phyloP scores from a whole-genome alignment of 2,888 invertebrate species.

The Tinea pellionella region DNA sequence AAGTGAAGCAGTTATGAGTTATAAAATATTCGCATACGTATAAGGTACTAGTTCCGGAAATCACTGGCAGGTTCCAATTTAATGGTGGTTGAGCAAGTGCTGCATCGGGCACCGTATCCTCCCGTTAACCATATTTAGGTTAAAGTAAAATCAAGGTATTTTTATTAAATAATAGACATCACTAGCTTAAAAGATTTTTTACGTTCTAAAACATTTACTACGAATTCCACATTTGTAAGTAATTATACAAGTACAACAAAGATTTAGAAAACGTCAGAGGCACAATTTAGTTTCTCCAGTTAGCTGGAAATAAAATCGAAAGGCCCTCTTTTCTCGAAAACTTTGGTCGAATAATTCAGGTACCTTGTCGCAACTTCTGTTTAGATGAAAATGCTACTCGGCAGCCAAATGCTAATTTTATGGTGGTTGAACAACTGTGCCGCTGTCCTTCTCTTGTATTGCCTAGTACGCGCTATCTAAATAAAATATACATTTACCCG shows the following conservation, averaged over 20 bases:
- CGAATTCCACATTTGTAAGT: too few species aligned
- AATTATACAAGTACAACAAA: background rate
- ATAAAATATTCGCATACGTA: slow-evolving; percentile 13
- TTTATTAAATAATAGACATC: too few species aligned
- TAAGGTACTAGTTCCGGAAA: slow-evolving; percentile 45
- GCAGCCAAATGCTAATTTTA: slow-evolving; percentile 69
- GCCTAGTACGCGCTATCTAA: slow-evolving; percentile 59
- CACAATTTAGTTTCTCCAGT: background rate
- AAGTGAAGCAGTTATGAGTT: background rate
- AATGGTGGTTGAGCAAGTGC: slow-evolving; percentile 64
- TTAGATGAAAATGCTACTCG: slow-evolving; percentile 59
- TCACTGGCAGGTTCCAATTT: slow-evolving; percentile 59
- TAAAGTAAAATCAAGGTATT: too few species aligned
- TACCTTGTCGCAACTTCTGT: slow-evolving; percentile 43
- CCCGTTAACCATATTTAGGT: slow-evolving; percentile 8
- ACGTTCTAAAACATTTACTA: too few species aligned
- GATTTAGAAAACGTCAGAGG: background rate
- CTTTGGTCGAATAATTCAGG: slow-evolving; percentile 61
- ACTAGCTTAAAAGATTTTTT: too few species aligned
- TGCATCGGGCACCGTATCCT: slow-evolving; percentile 29
- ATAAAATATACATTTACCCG: slow-evolving; percentile 45
- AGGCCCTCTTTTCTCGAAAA: slow-evolving; percentile 33
- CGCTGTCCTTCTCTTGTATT: slow-evolving; percentile 45
- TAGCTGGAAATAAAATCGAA: background rate
- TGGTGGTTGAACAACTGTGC: slow-evolving; percentile 68